These are phyloP conservation scores for Diaphora mendica DNA, from an alignment of 2,888 invertebrate species.

Conservation along the genomic window DNA sequence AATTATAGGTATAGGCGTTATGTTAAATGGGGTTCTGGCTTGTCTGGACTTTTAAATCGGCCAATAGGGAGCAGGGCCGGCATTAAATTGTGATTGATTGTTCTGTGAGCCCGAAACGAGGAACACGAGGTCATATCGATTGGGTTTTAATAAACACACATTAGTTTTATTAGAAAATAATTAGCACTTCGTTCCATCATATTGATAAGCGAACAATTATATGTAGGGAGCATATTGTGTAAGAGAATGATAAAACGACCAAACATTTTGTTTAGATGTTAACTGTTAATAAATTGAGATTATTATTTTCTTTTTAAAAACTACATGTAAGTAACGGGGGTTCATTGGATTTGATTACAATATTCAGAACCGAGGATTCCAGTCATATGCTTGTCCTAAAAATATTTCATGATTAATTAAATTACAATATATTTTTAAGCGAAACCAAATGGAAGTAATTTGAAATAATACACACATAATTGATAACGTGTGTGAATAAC, in stretches of 20 bases:
- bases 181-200: slow-evolving; percentile 37
- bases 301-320: neutral
- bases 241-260: neutral
- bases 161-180: slow-evolving; percentile 75
- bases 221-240: neutral
- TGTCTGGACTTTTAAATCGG: slow-evolving; percentile 61
- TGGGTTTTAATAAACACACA: slow-evolving; percentile 69
- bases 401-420: neutral
- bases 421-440: neutral
- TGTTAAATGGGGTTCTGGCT: slow-evolving; percentile 37
- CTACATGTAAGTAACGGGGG: neutral
- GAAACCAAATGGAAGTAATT: neutral
- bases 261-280: neutral
- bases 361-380: neutral
- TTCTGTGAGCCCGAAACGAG: slow-evolving; percentile 50
- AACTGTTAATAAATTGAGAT: neutral
- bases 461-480: too few relatives aligned
- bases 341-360: neutral
- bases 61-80: slow-evolving; percentile 69
- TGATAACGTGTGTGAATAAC: too few relatives aligned
- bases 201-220: slow-evolving; percentile 1
- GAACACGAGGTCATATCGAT: slow-evolving; percentile 72
- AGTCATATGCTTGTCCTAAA: neutral
- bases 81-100: slow-evolving; percentile 83
- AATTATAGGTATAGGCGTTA: slow-evolving; percentile 23